phyloP scores from a whole-genome alignment of 1,140 invertebrate genomes.

The Drosophila tristis region DNA sequence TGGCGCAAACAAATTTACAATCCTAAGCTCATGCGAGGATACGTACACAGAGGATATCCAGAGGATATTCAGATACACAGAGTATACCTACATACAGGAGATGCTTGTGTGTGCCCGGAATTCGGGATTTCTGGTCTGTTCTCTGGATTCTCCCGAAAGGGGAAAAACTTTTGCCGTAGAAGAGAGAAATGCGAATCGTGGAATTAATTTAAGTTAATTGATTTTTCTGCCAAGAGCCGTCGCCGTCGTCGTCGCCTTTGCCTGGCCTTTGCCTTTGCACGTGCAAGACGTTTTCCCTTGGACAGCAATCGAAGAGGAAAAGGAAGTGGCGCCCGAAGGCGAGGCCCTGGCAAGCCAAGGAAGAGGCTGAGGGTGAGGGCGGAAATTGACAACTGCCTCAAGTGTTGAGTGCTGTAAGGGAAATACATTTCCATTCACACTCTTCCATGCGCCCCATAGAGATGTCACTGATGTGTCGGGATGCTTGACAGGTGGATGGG shows the following conservation, averaged over 20 bases:
- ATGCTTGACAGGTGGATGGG: constrained; percentile 54
- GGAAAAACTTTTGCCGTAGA: constrained; percentile 34
- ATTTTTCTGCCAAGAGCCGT: constrained; percentile 58
- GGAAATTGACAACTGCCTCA: constrained; percentile 59
- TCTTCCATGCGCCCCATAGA: constrained; percentile 25
- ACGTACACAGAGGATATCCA: neutral
- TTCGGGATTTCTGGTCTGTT: no score
- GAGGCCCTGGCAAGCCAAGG: constrained; percentile 31
- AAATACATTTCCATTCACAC: constrained; percentile 72
- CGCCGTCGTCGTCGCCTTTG: no score
- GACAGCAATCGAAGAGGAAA: constrained; percentile 49
- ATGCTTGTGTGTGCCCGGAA: constrained; percentile 14
- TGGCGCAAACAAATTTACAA: constrained; percentile 66
- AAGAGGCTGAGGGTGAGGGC: constrained; percentile 43
- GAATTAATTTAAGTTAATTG: constrained; percentile 80
- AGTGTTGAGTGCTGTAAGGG: constrained; percentile 68
- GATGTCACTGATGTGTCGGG: constrained; percentile 55
- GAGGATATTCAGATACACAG: neutral
- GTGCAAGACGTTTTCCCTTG: constrained; percentile 46
- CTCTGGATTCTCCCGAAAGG: constrained; percentile 1
- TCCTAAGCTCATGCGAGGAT: constrained; percentile 60
- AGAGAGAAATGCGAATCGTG: constrained; percentile 38
- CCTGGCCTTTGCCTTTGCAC: constrained; percentile 18
- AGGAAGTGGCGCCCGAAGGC: constrained; percentile 19
- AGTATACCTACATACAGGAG: constrained; percentile 35